These are phyloP conservation scores for Calidris pugnax DNA, from an alignment of 2,113 vertebrate genomes.

Conservation along the genomic window DNA sequence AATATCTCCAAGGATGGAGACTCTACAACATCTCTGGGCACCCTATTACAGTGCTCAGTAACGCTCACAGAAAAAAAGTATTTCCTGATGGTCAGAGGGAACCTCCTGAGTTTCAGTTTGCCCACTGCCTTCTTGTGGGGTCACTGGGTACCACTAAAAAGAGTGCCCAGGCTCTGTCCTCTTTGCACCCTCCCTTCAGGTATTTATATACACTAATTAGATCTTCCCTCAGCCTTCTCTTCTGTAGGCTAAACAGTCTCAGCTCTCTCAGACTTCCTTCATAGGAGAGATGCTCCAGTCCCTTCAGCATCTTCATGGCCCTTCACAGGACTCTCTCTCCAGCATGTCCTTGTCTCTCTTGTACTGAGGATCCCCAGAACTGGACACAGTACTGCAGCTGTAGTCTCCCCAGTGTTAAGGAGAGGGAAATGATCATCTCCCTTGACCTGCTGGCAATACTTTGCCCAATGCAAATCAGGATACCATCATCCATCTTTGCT, in stretches of 20 bases:
- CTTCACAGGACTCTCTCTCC: background rate
- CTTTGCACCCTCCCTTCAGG: background rate
- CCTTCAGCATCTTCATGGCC: background rate
- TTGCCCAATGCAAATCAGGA: background rate
- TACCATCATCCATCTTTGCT: background rate
- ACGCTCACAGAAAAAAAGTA: background rate
- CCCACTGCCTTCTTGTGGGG: background rate
- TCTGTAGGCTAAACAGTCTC: background rate
- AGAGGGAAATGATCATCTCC: background rate
- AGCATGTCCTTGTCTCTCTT: background rate
- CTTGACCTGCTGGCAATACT: background rate
- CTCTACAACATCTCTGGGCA: background rate
- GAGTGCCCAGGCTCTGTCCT: background rate
- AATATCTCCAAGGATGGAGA: background rate
- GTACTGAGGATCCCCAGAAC: background rate
- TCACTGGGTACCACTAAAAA: background rate
- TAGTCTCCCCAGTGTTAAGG: background rate
- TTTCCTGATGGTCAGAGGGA: background rate
- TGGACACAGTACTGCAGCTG: background rate
- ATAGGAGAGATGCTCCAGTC: background rate
- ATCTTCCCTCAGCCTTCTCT: background rate
- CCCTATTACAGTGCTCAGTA: background rate
- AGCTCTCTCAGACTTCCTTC: background rate
- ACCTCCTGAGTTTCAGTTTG: background rate
- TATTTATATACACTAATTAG: background rate